Evolutionary conservation across 2,113 vertebrate species (phyloP), one percentile per base, ranked within the genome.

Genomic region (Coracopsis vasa): DNA sequence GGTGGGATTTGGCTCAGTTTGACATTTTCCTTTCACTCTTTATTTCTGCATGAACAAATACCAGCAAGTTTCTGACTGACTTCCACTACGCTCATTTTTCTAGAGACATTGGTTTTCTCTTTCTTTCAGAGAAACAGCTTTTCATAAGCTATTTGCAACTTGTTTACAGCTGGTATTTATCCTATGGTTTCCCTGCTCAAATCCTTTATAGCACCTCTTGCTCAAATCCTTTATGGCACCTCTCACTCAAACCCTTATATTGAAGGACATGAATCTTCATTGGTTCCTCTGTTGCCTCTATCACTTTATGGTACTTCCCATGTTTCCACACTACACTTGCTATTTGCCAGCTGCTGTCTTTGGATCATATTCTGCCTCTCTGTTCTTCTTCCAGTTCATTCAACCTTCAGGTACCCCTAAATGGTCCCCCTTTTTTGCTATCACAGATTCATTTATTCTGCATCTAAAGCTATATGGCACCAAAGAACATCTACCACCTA

Each of bases 1-100:
- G 58, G 58, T 6, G 56, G 41, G 33, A n/a, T 35, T 90, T 24
- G 1, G 28, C 87, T 80, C 64, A 29, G 14, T 56, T 85, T 88
- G 47, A 78, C 16, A 27, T 89, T 77, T 75, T 85, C 66, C 58
- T 86, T 87, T 95, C 77, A 67, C 48, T 84, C 50, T 80, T 92
- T 81, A 60, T 71, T 95, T 92, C 83, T 79, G 73, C 69, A 48
- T 92, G 93, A 95, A 41, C 60, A 61, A 94, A 94, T 78, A 82
- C 65, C n/a, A 65, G 41, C 47, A 53, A 79, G 48, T 84, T 87
- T 88, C 61, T 72, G 42, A 82, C 69, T 66, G 84, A 20, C 27
- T 93, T 90, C 51, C 35, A 87, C 33, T 80, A 8, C 27, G 73
- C 19, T 66, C 19, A 20, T 51, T 79, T 62, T 91, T 89, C 78